A percentile compares a stretch with the other conserved stretches of the same genome.
These are phyloP conservation scores for Anneissia japonica DNA, from an alignment of 35 echinoderm and acorn worm species.

Conservation along the genomic window DNA sequence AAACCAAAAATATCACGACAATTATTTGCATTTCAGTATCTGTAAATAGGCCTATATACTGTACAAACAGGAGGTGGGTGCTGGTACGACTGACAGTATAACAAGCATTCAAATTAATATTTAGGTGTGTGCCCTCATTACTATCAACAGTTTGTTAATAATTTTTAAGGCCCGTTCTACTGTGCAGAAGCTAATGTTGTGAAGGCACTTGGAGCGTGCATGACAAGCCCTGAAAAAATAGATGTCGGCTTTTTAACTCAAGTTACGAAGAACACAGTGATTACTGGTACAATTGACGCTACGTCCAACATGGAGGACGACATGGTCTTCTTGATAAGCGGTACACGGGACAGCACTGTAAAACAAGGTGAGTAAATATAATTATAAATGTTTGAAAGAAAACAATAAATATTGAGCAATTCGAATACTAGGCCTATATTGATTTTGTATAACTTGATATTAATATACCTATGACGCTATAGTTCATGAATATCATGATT, in stretches of 20 bases:
- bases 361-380: conserved; percentile 26
- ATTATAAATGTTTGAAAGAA: neutral
- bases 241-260: conserved; percentile 15
- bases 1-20: too few relatives aligned
- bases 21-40: neutral
- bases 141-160: neutral
- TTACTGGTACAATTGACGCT: conserved; percentile 32
- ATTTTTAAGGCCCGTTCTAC: conserved; percentile 47
- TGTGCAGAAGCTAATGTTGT: conserved; percentile 40
- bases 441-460: neutral
- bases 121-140: neutral
- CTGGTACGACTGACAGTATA: too few relatives aligned
- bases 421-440: neutral
- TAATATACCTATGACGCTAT: neutral
- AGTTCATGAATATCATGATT: neutral
- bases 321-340: conserved; percentile 57
- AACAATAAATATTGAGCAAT: neutral
- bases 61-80: neutral
- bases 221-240: conserved; percentile 22
- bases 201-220: neutral
- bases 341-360: conserved; percentile 34
- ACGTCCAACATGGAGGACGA: conserved; percentile 23
- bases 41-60: neutral
- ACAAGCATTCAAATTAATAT: neutral
- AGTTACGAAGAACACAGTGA: neutral